Evolutionary conservation across 2,888 invertebrate species (phyloP).

Genomic region (Achlya flavicornis): DNA sequence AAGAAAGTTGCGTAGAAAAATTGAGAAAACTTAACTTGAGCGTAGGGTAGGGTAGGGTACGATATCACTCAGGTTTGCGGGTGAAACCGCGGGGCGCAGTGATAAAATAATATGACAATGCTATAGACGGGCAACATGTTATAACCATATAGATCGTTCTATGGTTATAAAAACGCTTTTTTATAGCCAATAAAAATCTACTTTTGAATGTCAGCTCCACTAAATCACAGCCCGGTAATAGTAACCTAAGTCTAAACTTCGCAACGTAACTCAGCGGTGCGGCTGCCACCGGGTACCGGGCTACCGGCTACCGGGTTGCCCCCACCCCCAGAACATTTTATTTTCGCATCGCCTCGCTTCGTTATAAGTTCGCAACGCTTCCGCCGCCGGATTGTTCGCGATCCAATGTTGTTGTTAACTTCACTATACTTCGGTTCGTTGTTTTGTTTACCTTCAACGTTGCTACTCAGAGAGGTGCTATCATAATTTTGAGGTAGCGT

Average conservation of each 20-base stretch:
- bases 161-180: too few species aligned
- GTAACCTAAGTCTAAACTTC: not conserved
- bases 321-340: slow-evolving; percentile 28
- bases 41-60: too few species aligned
- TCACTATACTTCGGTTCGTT: slow-evolving; percentile 12
- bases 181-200: not conserved
- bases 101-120: too few species aligned
- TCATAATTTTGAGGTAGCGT: not conserved
- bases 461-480: not conserved
- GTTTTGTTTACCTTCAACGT: slow-evolving; percentile 33
- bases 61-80: too few species aligned
- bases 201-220: not conserved
- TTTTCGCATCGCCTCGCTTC: slow-evolving; percentile 24
- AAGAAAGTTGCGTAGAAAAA: too few species aligned
- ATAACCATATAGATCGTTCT: too few species aligned
- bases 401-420: slow-evolving; percentile 34
- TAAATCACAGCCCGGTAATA: not conserved
- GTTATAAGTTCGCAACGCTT: slow-evolving; percentile 43
- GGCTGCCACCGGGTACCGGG: not conserved
- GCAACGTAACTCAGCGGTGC: slow-evolving; percentile 1
- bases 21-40: too few species aligned
- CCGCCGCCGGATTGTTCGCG: slow-evolving; percentile 18
- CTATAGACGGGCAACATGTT: too few species aligned
- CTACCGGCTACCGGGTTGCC: not conserved
- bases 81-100: too few species aligned